A percentile compares a stretch with the other conserved stretches of the same genome.
Conservation (phyloP, 1,140 invertebrate species). For the Phortica variegata region DNA sequence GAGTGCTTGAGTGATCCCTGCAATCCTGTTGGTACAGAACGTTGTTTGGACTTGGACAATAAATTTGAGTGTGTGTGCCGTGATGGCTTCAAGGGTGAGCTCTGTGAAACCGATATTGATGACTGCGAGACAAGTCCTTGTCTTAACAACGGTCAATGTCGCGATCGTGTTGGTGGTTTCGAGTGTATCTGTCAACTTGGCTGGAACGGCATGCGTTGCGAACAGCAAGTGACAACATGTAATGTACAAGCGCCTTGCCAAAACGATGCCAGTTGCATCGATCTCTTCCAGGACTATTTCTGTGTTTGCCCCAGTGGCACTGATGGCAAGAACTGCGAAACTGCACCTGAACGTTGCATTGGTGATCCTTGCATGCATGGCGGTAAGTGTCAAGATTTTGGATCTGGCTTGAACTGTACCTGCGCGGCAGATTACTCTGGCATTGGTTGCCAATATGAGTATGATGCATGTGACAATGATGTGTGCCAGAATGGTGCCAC, state of each 20-base stretch:
- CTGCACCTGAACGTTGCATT: constrained; percentile 91
- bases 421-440: constrained; percentile 84
- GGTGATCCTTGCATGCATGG: constrained; percentile 95
- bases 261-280: constrained; percentile 89
- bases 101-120: constrained; percentile 81
- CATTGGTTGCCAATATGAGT: constrained; percentile 91
- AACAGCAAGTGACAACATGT: constrained; percentile 85
- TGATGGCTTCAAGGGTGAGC: constrained; percentile 82
- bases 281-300: constrained; percentile 94
- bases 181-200: constrained; percentile 81
- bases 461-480: constrained; percentile 84
- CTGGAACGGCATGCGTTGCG: constrained; percentile 87
- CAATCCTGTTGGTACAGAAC: constrained; percentile 81
- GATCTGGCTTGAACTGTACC: constrained; percentile 90
- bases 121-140: constrained; percentile 88
- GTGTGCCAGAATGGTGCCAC: constrained; percentile 91
- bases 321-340: constrained; percentile 92
- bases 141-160: constrained; percentile 84
- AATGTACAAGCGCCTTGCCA: constrained; percentile 77
- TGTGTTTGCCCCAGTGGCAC: constrained; percentile 95
- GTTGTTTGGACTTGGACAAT: constrained; percentile 86
- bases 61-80: constrained; percentile 87
- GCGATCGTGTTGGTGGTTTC: constrained; percentile 81
- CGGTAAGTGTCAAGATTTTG: constrained; percentile 91
- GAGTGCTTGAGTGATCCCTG: constrained; percentile 91